A percentile compares a stretch with the other conserved stretches of the same genome.
Conservation (phyloP, 2,113 vertebrate species). For the Hydrochoerus hydrochaeris region DNA sequence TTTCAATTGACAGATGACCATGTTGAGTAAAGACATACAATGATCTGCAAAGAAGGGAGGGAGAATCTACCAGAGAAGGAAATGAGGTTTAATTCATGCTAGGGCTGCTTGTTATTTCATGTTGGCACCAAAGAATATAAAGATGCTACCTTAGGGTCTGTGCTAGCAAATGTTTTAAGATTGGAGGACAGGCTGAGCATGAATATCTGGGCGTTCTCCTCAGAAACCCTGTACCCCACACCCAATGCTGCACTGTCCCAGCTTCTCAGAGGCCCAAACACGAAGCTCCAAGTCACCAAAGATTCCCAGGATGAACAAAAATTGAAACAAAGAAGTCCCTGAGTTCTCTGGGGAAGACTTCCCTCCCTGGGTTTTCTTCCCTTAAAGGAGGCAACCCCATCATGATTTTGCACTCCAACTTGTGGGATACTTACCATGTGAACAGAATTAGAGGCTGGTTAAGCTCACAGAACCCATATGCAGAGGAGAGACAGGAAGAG, state of each 20-base stretch:
- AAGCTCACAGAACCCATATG: neutral
- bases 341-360: neutral
- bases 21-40: neutral
- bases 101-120: neutral
- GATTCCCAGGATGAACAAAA: neutral
- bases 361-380: neutral
- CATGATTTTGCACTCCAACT: neutral
- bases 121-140: neutral
- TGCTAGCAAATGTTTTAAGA: neutral
- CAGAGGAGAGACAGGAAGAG: neutral
- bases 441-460: neutral
- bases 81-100: neutral
- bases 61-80: neutral
- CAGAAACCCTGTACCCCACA: neutral
- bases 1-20: neutral
- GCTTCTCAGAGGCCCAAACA: neutral
- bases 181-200: neutral
- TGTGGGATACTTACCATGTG: neutral
- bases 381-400: neutral
- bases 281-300: neutral
- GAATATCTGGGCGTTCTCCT: neutral
- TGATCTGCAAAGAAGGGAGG: neutral
- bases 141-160: neutral
- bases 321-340: neutral
- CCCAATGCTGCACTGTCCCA: rapidly evolving